A percentile compares a stretch with the other conserved stretches of the same genome.
These are phyloP conservation scores for Cebidichthys violaceus DNA, from an alignment of 2,113 vertebrate species.

Conservation along the genomic window DNA sequence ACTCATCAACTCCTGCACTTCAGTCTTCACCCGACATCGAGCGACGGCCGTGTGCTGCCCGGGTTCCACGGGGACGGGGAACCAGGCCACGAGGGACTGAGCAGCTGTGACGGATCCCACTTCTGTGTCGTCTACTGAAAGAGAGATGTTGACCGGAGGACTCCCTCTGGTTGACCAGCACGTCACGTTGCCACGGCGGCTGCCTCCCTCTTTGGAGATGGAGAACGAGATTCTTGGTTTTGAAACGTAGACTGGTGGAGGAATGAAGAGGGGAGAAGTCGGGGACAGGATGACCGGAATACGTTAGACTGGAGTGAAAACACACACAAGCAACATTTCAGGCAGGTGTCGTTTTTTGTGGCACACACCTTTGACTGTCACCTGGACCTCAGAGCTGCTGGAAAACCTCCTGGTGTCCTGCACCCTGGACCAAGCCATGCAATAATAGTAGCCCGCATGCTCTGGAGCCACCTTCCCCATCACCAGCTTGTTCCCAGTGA, in stretches of 20 bases:
- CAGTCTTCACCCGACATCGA: constrained; percentile 72
- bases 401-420: constrained; percentile 48
- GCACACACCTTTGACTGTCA: constrained; percentile 80
- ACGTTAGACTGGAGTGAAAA: constrained; percentile 1
- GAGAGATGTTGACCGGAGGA: constrained; percentile 77
- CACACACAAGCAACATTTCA: neutral
- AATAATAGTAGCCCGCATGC: constrained; percentile 67
- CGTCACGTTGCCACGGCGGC: constrained; percentile 74
- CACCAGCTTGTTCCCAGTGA: constrained; percentile 64
- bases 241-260: constrained; percentile 76
- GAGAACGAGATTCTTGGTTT: constrained; percentile 74
- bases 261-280: neutral
- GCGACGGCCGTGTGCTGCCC: constrained; percentile 61
- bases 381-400: constrained; percentile 69
- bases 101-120: constrained; percentile 17
- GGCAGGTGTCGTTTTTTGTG: neutral
- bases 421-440: constrained; percentile 65
- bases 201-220: constrained; percentile 52
- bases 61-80: constrained; percentile 61
- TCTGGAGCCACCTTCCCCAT: constrained; percentile 54
- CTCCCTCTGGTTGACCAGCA: constrained; percentile 79
- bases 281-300: neutral
- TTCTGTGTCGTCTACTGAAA: constrained; percentile 61
- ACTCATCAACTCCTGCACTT: constrained; percentile 67
- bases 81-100: constrained; percentile 66